Evolutionary conservation across 2,797 vertebrate species (phyloP).

Genomic region (Eulemur albifrons): DNA sequence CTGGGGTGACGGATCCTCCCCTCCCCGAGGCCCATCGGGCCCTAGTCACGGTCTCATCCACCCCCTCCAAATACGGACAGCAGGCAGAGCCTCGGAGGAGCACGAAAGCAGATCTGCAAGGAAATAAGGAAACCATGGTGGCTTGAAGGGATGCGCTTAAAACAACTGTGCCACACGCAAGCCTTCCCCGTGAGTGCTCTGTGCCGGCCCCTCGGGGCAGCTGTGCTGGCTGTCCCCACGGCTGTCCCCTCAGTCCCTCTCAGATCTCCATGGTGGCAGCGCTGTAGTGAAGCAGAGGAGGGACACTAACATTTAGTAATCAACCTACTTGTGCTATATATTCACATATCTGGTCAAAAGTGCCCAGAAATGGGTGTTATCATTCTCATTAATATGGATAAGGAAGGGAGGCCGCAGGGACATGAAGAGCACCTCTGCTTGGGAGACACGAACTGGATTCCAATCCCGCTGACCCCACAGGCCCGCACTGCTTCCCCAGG

Average conservation of each 20-base stretch:
- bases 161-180: background rate
- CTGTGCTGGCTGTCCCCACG: background rate
- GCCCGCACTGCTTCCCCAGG: background rate
- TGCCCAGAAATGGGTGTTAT: too few relatives aligned
- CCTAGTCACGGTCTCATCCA: background rate
- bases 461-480: too few relatives aligned
- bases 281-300: background rate
- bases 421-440: background rate
- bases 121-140: background rate
- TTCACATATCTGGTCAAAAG: background rate
- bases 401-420: background rate
- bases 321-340: background rate
- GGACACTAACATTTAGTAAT: background rate
- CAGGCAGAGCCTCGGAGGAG: background rate
- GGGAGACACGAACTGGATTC: background rate
- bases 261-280: background rate
- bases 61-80: background rate
- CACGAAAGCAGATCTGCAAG: background rate
- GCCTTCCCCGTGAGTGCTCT: background rate
- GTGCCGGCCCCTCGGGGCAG: fast-evolving
- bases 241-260: background rate
- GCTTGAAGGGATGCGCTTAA: background rate
- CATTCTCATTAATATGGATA: background rate
- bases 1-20: too few relatives aligned
- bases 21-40: background rate